A percentile compares a stretch with the other conserved stretches of the same genome.
phyloP scores from a whole-genome alignment of 2,113 vertebrate species.

The Pavo muticus region DNA sequence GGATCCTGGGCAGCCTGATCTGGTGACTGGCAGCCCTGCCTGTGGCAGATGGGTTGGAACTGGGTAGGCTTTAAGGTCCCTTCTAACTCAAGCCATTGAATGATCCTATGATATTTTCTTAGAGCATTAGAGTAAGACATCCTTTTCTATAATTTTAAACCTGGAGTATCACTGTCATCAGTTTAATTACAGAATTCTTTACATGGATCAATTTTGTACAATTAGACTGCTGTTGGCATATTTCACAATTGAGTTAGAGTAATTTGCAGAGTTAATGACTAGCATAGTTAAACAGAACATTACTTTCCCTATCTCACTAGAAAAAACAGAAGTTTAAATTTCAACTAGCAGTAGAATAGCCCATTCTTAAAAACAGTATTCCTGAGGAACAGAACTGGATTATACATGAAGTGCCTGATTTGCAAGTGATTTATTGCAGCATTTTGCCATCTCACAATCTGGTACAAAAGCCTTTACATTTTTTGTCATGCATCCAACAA shows the following conservation, averaged over 20 bases:
- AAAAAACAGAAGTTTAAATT: not conserved
- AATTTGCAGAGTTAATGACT: not conserved
- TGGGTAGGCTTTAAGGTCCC: too few relatives aligned
- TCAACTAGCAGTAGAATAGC: not conserved
- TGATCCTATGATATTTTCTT: not conserved
- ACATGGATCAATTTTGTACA: not conserved
- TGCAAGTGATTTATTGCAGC: not conserved
- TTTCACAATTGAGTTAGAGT: not conserved
- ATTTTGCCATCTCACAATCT: not conserved
- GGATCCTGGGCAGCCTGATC: too few relatives aligned
- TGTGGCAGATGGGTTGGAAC: too few relatives aligned
- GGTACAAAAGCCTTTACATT: not conserved
- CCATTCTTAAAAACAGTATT: not conserved
- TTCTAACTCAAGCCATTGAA: too few relatives aligned
- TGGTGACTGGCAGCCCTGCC: too few relatives aligned
- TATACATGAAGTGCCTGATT: not conserved
- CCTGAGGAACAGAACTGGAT: not conserved
- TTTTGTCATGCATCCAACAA: not conserved
- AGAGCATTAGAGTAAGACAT: not conserved
- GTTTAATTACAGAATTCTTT: not conserved
- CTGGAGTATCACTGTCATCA: not conserved
- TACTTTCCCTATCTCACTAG: not conserved
- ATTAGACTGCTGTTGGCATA: not conserved
- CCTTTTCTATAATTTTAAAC: not conserved
- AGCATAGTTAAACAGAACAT: not conserved